phyloP scores from a whole-genome alignment of 2,113 vertebrate species.

The Vulpes vulpes region DNA sequence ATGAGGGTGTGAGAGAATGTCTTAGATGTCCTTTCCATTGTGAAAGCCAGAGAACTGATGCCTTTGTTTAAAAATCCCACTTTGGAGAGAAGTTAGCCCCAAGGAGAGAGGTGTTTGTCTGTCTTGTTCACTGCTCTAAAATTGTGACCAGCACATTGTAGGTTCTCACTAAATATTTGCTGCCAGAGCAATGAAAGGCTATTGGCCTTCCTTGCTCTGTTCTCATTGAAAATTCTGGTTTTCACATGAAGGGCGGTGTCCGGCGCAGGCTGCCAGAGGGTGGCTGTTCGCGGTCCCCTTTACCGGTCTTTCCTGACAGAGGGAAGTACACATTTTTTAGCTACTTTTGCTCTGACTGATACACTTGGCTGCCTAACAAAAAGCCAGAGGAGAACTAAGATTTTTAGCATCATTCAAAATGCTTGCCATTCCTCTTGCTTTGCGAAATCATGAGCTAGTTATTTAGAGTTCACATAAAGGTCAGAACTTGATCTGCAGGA shows the following conservation, averaged over 20 bases:
- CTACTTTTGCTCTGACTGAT: constrained; percentile 66
- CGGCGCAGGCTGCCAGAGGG: neutral
- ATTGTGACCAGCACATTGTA: neutral
- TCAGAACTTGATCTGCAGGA: constrained; percentile 86
- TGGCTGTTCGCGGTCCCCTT: neutral
- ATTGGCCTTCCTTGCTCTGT: neutral
- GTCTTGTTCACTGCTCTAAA: neutral
- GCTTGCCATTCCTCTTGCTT: constrained; percentile 83
- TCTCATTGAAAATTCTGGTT: neutral
- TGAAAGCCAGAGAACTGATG: neutral
- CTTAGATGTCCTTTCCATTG: neutral
- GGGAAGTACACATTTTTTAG: neutral
- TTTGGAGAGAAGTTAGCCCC: neutral
- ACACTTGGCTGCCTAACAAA: constrained; percentile 78
- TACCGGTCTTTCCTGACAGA: neutral
- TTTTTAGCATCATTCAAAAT: constrained; percentile 72
- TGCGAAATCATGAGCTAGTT: constrained; percentile 82
- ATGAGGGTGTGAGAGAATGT: neutral
- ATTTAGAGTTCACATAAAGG: constrained; percentile 85
- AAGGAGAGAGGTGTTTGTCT: neutral
- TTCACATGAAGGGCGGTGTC: neutral
- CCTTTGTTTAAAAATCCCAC: neutral
- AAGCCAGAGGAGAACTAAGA: constrained; percentile 64
- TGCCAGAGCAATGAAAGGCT: neutral
- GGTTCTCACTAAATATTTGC: neutral